phyloP scores from a whole-genome alignment of 2,113 vertebrate species.

The Elanus axillaris region DNA sequence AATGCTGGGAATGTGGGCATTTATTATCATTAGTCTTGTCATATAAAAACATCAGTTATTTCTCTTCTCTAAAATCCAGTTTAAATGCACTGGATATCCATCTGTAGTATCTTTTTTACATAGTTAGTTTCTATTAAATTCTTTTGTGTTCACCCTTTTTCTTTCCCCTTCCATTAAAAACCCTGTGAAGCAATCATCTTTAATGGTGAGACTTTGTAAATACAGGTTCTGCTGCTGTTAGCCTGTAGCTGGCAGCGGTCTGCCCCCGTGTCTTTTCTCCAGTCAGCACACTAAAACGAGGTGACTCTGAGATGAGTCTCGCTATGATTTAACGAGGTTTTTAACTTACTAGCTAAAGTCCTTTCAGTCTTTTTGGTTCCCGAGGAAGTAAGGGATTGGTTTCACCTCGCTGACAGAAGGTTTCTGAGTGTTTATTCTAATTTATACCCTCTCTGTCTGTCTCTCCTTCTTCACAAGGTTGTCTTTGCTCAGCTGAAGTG shows the following conservation, averaged over 20 bases:
- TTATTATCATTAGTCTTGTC: slow-evolving; percentile 54
- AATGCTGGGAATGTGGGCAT: slow-evolving; percentile 37
- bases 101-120: neutral
- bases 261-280: neutral
- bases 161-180: neutral
- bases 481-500: neutral
- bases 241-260: neutral
- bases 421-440: neutral
- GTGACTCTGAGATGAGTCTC: neutral
- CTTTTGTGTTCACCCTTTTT: neutral
- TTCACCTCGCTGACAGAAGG: neutral
- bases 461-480: neutral
- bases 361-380: neutral
- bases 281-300: accelerated
- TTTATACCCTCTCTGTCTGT: no score
- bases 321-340: neutral
- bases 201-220: neutral
- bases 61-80: neutral
- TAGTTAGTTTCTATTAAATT: neutral
- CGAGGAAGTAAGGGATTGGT: neutral
- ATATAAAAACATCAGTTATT: slow-evolving; percentile 27
- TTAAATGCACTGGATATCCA: neutral
- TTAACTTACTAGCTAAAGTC: neutral
- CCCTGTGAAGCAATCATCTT: neutral
- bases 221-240: neutral